Percentiles rank a stretch among this genome's conserved stretches.
Evolutionary conservation across 2,113 vertebrate genomes (phyloP).

Genomic region (Catagonus wagneri): DNA sequence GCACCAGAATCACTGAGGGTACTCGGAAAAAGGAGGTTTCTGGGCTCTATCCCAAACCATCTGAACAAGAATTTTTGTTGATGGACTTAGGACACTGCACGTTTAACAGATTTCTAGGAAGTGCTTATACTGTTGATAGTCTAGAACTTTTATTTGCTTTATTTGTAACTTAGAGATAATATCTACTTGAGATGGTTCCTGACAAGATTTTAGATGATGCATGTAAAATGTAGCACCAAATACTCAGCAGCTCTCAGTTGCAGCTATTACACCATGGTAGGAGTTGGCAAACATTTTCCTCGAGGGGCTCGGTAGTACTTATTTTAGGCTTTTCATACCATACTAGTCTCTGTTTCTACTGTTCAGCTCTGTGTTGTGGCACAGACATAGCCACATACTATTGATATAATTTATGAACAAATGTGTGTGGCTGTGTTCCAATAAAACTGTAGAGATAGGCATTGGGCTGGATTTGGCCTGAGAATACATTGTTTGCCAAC

Average conservation of each 20-base stretch:
- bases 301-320: not conserved
- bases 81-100: not conserved
- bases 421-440: not conserved
- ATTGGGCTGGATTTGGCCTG: not conserved
- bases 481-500: not conserved
- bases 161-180: conserved; percentile 34
- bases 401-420: not conserved
- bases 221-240: not conserved
- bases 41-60: not conserved
- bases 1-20: not conserved
- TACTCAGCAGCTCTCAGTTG: not conserved
- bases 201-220: conserved; percentile 11
- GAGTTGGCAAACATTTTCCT: conserved; percentile 17
- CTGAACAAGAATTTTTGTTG: not conserved
- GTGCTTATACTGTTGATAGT: not conserved
- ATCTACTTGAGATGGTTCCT: not conserved
- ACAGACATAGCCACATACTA: not conserved
- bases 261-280: not conserved
- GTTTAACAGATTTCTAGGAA: not conserved
- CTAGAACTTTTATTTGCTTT: conserved; percentile 12
- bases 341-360: not conserved
- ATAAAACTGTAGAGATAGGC: not conserved
- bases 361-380: not conserved
- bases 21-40: not conserved
- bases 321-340: not conserved